phyloP scores from a whole-genome alignment of 1,140 invertebrate genomes.

The Zaprionus ornatus region DNA sequence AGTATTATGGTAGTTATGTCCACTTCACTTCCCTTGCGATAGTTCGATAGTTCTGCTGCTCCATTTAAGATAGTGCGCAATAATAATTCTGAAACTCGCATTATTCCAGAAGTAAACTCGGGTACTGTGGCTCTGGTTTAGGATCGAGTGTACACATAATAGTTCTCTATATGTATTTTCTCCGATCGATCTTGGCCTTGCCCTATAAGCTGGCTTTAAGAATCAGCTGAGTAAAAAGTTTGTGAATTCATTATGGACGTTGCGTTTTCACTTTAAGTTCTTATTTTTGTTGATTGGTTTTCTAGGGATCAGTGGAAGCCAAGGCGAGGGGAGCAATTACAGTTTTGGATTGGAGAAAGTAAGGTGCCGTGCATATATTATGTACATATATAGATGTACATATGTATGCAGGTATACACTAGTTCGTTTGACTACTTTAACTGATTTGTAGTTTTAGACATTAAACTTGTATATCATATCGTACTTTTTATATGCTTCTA shows the following conservation, averaged over 20 bases:
- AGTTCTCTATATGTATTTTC: background rate
- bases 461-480: slow-evolving; percentile 36
- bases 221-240: slow-evolving; percentile 19
- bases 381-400: slow-evolving; percentile 7
- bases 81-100: slow-evolving; percentile 16
- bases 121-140: background rate
- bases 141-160: background rate
- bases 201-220: background rate
- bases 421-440: slow-evolving; percentile 19
- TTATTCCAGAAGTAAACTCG: background rate
- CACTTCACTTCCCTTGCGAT: background rate
- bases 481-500: slow-evolving; percentile 23
- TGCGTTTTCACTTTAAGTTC: slow-evolving; percentile 62
- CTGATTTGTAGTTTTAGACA: slow-evolving; percentile 28
- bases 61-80: slow-evolving; percentile 18
- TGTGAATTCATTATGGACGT: slow-evolving; percentile 60
- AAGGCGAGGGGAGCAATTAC: slow-evolving; percentile 35
- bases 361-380: background rate
- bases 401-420: slow-evolving; percentile 5
- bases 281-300: slow-evolving; percentile 20
- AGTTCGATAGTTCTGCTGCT: background rate
- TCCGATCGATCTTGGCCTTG: background rate
- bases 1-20: background rate
- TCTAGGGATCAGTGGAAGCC: slow-evolving; percentile 33
- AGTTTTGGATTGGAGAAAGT: slow-evolving; percentile 23